A percentile compares a stretch with the other conserved stretches of the same genome.
Evolutionary conservation across 2,113 vertebrate genomes (phyloP).

Genomic region (Lepus europaeus): DNA sequence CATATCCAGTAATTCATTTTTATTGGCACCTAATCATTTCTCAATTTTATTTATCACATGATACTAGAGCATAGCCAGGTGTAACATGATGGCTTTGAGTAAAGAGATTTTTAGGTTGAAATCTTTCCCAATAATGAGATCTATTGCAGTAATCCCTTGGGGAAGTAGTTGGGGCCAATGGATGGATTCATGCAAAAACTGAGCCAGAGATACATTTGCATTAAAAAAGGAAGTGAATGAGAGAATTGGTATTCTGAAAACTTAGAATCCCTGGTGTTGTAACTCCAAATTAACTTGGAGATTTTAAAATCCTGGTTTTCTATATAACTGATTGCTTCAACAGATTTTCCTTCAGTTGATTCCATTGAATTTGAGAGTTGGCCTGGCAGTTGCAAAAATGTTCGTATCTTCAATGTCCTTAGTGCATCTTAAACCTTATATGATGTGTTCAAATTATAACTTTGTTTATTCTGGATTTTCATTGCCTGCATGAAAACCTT

Average conservation of each 20-base stretch:
- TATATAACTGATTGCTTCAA: constrained; percentile 5
- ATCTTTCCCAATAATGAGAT: constrained; percentile 60
- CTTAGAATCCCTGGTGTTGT: neutral
- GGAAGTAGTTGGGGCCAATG: constrained; percentile 34
- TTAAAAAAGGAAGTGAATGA: neutral
- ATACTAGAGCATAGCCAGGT: neutral
- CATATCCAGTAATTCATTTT: constrained; percentile 50
- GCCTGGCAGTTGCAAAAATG: neutral
- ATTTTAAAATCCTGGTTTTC: constrained; percentile 21
- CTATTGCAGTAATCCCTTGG: constrained; percentile 52
- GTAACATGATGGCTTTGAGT: constrained; percentile 27
- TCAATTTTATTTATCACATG: constrained; percentile 52
- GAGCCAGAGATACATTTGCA: constrained; percentile 55
- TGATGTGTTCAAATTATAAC: neutral
- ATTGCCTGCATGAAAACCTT: neutral
- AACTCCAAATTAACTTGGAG: constrained; percentile 44
- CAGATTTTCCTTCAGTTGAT: constrained; percentile 11
- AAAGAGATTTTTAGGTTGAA: constrained; percentile 45
- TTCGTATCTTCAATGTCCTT: constrained; percentile 11
- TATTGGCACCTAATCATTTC: constrained; percentile 49
- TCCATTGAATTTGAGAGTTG: neutral
- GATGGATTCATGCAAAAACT: constrained; percentile 64
- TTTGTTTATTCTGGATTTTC: constrained; percentile 4
- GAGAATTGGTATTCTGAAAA: neutral
- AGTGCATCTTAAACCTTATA: neutral